A percentile compares a stretch with the other conserved stretches of the same genome.
These are phyloP conservation scores for Gnathonemus echidnorhynchus DNA, from an alignment of 2,113 vertebrate species.

Conservation along the genomic window DNA sequence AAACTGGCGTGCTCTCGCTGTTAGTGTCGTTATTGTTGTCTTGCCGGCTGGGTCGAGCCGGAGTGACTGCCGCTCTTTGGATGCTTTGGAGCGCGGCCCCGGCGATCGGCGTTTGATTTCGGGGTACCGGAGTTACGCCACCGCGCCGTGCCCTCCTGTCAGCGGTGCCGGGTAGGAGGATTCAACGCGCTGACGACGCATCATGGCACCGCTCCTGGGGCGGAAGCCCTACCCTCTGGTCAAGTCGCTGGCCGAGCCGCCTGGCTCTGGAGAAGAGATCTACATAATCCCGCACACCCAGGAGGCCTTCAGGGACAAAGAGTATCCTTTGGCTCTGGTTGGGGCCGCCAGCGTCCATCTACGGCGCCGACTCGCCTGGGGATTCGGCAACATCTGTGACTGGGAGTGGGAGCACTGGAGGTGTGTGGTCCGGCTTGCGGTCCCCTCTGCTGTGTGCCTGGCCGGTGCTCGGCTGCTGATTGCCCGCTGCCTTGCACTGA, in stretches of 20 bases:
- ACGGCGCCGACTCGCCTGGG: not conserved
- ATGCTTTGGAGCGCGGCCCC: constrained; percentile 41
- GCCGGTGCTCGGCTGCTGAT: not conserved
- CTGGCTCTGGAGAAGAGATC: constrained; percentile 72
- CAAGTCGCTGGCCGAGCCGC: constrained; percentile 73
- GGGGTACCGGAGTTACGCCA: constrained; percentile 33
- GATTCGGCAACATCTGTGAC: not conserved
- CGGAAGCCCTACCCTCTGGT: constrained; percentile 86
- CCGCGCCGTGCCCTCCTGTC: not conserved
- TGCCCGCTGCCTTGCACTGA: not conserved
- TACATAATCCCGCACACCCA: constrained; percentile 84
- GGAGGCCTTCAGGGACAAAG: constrained; percentile 93
- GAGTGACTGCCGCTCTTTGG: constrained; percentile 44
- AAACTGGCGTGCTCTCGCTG: constrained; percentile 17
- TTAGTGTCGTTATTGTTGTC: constrained; percentile 54
- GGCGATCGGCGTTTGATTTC: constrained; percentile 27
- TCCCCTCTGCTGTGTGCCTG: not conserved
- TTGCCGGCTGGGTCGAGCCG: constrained; percentile 40
- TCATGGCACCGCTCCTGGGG: constrained; percentile 91
- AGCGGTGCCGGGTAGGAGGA: not conserved
- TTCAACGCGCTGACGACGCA: constrained; percentile 38
- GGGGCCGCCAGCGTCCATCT: not conserved
- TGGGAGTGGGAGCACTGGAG: not conserved
- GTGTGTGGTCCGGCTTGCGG: not conserved
- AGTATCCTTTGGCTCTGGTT: constrained; percentile 72